Conservation (phyloP, 2,113 vertebrate species). For the Dryoscopus gambensis region DNA sequence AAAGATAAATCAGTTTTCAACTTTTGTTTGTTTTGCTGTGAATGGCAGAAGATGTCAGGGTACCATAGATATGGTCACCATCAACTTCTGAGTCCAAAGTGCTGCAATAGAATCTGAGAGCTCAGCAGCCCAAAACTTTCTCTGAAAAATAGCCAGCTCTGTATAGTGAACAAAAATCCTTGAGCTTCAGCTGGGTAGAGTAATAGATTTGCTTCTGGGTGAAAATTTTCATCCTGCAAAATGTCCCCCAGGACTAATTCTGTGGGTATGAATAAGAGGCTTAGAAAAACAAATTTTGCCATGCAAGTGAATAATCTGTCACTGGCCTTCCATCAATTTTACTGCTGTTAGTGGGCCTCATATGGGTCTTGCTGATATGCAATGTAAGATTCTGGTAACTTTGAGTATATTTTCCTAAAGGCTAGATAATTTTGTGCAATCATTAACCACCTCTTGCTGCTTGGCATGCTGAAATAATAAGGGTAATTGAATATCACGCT, state of each 20-base stretch:
- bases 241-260: background rate
- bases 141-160: background rate
- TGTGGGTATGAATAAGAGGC: background rate
- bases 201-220: background rate
- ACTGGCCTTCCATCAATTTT: background rate
- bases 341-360: background rate
- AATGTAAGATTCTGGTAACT: background rate
- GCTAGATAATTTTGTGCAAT: background rate
- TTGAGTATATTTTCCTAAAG: background rate
- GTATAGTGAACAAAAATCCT: background rate
- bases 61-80: background rate
- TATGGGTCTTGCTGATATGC: background rate
- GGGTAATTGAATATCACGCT: conserved; percentile 6
- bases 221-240: background rate
- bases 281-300: background rate
- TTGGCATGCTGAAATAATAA: conserved; percentile 22
- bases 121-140: background rate
- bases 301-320: background rate
- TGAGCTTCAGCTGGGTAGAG: background rate
- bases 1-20: background rate
- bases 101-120: background rate
- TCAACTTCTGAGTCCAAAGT: background rate
- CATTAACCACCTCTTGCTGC: conserved; percentile 21
- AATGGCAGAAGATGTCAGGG: background rate
- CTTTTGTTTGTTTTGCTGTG: background rate